Evolutionary conservation across 2,113 vertebrate genomes (phyloP).

Genomic region (Colossoma macropomum): DNA sequence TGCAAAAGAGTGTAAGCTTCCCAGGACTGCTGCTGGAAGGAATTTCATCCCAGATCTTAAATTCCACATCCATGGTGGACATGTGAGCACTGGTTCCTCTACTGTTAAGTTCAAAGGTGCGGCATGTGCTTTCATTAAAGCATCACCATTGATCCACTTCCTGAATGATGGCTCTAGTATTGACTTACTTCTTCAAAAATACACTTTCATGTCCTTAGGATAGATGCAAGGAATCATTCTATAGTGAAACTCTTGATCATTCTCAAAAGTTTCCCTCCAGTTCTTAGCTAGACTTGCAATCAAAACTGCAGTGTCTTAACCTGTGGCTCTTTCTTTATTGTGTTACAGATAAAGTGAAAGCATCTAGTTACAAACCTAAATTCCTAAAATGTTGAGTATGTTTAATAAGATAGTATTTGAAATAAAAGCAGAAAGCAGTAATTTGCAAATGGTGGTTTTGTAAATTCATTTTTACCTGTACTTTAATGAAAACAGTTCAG

Average conservation of each 20-base stretch:
- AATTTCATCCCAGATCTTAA: conserved; percentile 25
- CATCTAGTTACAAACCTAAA: neutral
- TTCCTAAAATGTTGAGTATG: no score
- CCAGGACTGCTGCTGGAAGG: neutral
- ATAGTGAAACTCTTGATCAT: conserved; percentile 15
- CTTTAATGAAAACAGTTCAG: no score
- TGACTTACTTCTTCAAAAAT: conserved; percentile 73
- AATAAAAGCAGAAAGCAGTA: no score
- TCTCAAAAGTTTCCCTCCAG: neutral
- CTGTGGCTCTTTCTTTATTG: neutral
- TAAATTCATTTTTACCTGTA: no score
- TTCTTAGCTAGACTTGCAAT: conserved; percentile 11
- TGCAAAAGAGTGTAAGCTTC: conserved; percentile 31
- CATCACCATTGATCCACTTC: conserved; percentile 73
- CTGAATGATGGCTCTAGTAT: conserved; percentile 69
- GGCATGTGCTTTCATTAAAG: conserved; percentile 30
- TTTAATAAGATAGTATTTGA: no score
- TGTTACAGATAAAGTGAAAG: neutral
- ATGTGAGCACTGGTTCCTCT: conserved; percentile 10
- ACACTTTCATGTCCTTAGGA: conserved; percentile 72
- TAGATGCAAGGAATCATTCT: conserved; percentile 34
- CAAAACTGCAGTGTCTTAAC: neutral
- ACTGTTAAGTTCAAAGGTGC: conserved; percentile 38
- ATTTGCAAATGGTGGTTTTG: no score
- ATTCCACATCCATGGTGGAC: conserved; percentile 13